Evolutionary conservation across 2,888 invertebrate genomes (phyloP).

Genomic region (Drosophila imparisetae): DNA sequence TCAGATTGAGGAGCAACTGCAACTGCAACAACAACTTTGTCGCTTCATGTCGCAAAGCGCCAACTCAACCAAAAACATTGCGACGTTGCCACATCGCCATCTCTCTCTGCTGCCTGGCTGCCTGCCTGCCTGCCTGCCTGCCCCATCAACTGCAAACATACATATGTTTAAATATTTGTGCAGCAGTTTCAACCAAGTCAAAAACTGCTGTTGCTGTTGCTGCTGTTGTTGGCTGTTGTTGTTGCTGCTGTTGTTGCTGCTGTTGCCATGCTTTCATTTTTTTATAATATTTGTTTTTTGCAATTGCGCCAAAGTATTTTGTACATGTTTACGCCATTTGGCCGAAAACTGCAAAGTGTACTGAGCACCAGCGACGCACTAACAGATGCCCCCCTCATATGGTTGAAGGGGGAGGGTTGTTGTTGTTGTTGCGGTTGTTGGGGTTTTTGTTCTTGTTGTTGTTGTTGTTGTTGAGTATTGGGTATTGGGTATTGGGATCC

Average conservation of each 20-base stretch:
- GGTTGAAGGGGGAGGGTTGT: neutral
- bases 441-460: neutral
- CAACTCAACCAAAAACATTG: conserved; percentile 53
- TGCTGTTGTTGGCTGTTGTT: conserved; percentile 1
- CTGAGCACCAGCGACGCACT: neutral
- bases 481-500: neutral
- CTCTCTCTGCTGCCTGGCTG: neutral
- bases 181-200: conserved; percentile 29
- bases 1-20: conserved; percentile 4
- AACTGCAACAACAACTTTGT: conserved; percentile 28
- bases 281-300: conserved; percentile 32
- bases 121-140: neutral
- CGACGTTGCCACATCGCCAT: conserved; percentile 27
- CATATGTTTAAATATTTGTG: conserved; percentile 36
- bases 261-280: conserved; percentile 26
- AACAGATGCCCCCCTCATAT: neutral
- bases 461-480: neutral
- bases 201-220: conserved; percentile 1
- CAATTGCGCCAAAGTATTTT: conserved; percentile 66
- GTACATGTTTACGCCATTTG: conserved; percentile 79
- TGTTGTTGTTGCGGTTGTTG: too few species aligned
- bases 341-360: conserved; percentile 21
- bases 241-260: conserved; percentile 4
- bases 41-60: conserved; percentile 50
- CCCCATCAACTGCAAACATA: conserved; percentile 1